Evolutionary conservation across 2,797 vertebrate species (phyloP), one percentile per base, ranked within the genome.

Genomic region (Sebastes trivittatus): DNA sequence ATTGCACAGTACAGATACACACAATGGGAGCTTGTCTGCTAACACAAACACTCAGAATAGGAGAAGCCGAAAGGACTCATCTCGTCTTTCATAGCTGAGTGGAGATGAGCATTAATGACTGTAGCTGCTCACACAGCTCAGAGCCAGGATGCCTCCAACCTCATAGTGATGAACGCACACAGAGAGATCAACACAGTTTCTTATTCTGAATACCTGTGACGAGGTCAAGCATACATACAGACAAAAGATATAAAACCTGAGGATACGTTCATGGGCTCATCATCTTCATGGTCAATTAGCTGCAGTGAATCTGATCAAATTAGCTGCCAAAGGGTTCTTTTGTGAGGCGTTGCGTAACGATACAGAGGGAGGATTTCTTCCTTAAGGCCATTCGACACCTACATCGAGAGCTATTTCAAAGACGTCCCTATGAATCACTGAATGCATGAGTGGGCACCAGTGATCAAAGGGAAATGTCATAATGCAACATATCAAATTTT

Each of bases 21-120:
- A 62, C 25, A 70, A 14, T 11, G 9, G 49, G 34, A 60, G 64
- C 23, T 32, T 2, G 42, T 63, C 42, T 52, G 46, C 74, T 65
- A 68, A 72, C 65, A 67, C 36, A 46, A 64, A 76, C n/a, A 61
- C 62, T 27, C 32, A 4, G 32, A 60, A 13, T 14, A 30, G 25
- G 32, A 70, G 27, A 64, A 55, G 83, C 72, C 23, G 18, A 68
- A 58, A 80, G 77, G 75, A 78, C 66, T 91, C 89, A 80, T 87
- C 72, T 84, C 52, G 11, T 52, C 77, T 89, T 88, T 88, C 83
- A 90, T 54, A 78, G 87, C 87, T 38, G 85, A 89, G 78, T 62
- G 75, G 82, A 88, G 84, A 87, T 27, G 71, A 91, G 83, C 77
- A 32, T 62, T 84, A 88, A 88, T 77, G 75, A 86, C 77, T 83